Conservation (phyloP, 2,888 invertebrate genomes). For the Plebejus anna region DNA sequence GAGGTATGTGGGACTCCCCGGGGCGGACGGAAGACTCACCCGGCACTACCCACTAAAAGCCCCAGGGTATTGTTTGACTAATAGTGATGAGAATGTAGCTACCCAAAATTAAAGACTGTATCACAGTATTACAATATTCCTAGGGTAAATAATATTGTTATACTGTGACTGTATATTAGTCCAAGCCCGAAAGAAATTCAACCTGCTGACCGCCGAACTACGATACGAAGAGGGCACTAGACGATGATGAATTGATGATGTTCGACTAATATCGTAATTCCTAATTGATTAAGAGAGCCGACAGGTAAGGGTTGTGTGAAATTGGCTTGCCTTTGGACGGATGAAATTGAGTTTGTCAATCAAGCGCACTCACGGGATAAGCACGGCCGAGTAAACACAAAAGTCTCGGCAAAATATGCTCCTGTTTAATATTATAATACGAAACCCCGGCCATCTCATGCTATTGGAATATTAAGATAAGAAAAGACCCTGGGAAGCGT, state of each 20-base stretch:
- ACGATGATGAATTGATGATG: not conserved
- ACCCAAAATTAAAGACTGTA: no score
- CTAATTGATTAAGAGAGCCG: not conserved
- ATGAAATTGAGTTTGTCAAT: slow-evolving; percentile 10
- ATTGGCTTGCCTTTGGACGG: not conserved
- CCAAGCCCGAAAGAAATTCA: no score
- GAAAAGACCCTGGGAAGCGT: slow-evolving; percentile 26
- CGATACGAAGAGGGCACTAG: no score
- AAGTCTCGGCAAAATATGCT: not conserved
- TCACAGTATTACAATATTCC: no score
- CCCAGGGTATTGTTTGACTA: not conserved
- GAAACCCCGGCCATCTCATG: not conserved
- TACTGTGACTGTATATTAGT: no score
- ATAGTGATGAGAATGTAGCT: no score
- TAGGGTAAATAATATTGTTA: no score
- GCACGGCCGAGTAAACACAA: not conserved
- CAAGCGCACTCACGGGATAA: slow-evolving; percentile 3
- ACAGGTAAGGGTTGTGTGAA: not conserved
- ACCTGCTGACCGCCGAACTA: no score
- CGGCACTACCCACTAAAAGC: no score
- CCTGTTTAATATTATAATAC: slow-evolving; percentile 11
- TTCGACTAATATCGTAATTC: not conserved
- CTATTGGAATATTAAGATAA: slow-evolving; percentile 29
- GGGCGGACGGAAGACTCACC: no score
- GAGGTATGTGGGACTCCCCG: no score